phyloP scores from a whole-genome alignment of 2,888 invertebrate species.

The Crioceris asparagi region DNA sequence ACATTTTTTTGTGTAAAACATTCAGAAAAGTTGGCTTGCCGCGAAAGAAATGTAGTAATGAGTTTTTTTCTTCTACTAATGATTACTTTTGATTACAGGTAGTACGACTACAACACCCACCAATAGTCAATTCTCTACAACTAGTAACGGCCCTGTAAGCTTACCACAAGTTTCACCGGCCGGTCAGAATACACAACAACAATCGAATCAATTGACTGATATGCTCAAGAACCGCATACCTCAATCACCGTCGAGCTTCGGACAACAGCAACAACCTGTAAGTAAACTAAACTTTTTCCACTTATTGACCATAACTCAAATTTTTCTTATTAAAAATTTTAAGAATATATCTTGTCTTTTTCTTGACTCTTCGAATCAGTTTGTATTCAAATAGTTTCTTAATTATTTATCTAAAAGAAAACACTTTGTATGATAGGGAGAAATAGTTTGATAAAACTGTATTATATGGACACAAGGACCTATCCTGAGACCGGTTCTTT shows the following conservation, averaged over 20 bases:
- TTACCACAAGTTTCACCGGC: conserved; percentile 38
- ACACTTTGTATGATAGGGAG: too few relatives aligned
- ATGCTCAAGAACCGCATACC: conserved; percentile 47
- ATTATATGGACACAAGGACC: too few relatives aligned
- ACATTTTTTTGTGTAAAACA: too few relatives aligned
- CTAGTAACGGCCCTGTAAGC: conserved; percentile 38
- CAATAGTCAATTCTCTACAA: conserved; percentile 34
- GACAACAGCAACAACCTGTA: conserved; percentile 26
- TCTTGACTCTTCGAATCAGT: too few relatives aligned
- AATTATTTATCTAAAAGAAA: too few relatives aligned
- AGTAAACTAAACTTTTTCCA: too few relatives aligned
- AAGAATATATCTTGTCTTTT: too few relatives aligned
- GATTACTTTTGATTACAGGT: conserved; percentile 12
- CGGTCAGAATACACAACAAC: conserved; percentile 31
- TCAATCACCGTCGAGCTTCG: conserved; percentile 35
- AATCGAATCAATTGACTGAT: conserved; percentile 43
- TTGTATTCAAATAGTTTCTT: too few relatives aligned
- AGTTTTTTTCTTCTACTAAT: background rate
- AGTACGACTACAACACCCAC: conserved; percentile 25
- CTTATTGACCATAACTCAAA: too few relatives aligned
- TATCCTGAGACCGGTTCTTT: too few relatives aligned
- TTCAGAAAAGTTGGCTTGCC: background rate
- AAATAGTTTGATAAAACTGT: too few relatives aligned
- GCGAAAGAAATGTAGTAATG: background rate
- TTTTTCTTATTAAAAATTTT: too few relatives aligned